Conservation (phyloP, 2,797 vertebrate genomes). For the Eulemur albifrons region DNA sequence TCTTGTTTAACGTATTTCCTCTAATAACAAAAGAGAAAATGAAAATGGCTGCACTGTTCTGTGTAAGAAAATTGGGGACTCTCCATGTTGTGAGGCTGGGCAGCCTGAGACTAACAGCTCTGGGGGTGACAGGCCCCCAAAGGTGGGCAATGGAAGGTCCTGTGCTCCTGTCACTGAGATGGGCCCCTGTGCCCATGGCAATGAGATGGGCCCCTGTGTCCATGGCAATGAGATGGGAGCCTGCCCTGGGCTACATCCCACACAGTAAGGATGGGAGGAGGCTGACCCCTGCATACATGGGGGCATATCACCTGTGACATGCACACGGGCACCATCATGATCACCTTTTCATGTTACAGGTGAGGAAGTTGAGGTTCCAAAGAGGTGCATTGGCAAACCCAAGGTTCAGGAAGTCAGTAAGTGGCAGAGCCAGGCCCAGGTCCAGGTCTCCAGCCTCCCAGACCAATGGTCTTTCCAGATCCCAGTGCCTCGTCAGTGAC, state of each 20-base stretch:
- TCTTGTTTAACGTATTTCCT: not conserved
- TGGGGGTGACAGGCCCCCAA: not conserved
- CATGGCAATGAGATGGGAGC: too few relatives aligned
- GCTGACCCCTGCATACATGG: not conserved
- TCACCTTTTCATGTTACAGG: not conserved
- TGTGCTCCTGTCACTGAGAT: not conserved
- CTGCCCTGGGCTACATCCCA: too few relatives aligned
- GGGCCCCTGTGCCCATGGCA: not conserved
- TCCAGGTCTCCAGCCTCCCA: not conserved
- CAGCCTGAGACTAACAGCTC: not conserved
- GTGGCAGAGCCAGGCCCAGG: not conserved
- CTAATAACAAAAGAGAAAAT: not conserved
- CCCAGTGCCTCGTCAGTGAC: not conserved
- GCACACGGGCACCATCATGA: too few relatives aligned
- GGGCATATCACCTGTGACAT: not conserved
- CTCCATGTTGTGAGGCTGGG: too few relatives aligned
- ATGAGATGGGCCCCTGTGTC: too few relatives aligned
- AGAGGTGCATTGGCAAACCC: not conserved
- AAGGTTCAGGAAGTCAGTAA: not conserved
- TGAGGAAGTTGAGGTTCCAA: not conserved
- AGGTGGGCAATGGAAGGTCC: not conserved
- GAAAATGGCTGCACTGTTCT: not conserved
- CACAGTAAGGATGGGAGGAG: not conserved
- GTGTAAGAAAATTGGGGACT: not conserved
- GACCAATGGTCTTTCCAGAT: not conserved